Evolutionary conservation across 2,113 vertebrate genomes (phyloP).

Genomic region (Chionis minor): DNA sequence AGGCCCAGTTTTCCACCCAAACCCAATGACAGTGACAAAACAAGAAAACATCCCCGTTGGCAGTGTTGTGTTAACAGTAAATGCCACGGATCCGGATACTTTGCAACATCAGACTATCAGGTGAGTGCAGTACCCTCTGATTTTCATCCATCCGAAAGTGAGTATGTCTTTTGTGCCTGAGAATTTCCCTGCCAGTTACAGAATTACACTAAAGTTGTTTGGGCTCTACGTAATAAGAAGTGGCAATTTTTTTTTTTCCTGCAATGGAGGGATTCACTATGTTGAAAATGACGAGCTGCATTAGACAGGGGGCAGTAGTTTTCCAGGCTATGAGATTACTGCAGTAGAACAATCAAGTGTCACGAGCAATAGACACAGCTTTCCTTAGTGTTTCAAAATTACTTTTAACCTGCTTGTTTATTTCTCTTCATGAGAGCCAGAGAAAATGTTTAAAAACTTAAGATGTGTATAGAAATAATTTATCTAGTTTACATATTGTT

Average conservation of each 20-base stretch:
- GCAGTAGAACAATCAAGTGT: not conserved
- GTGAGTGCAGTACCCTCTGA: constrained; percentile 62
- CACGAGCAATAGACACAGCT: not conserved
- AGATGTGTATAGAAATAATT: not conserved
- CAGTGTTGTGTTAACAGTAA: constrained; percentile 87
- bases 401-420: not conserved
- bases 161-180: not conserved
- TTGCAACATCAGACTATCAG: constrained; percentile 90
- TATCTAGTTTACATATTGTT: not conserved
- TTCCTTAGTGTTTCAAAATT: not conserved
- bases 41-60: constrained; percentile 88
- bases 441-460: not conserved
- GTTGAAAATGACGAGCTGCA: not conserved
- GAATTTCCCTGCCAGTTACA: not conserved
- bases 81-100: constrained; percentile 92
- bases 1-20: constrained; percentile 90
- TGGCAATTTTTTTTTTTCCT: not conserved
- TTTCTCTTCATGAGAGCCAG: not conserved
- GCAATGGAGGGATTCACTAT: not conserved
- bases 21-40: constrained; percentile 87
- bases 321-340: not conserved
- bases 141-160: not conserved
- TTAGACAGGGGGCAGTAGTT: not conserved
- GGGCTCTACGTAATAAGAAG: not conserved
- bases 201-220: not conserved